Evolutionary conservation across 2,113 vertebrate species (phyloP).

Genomic region (Ammodytes dubius): DNA sequence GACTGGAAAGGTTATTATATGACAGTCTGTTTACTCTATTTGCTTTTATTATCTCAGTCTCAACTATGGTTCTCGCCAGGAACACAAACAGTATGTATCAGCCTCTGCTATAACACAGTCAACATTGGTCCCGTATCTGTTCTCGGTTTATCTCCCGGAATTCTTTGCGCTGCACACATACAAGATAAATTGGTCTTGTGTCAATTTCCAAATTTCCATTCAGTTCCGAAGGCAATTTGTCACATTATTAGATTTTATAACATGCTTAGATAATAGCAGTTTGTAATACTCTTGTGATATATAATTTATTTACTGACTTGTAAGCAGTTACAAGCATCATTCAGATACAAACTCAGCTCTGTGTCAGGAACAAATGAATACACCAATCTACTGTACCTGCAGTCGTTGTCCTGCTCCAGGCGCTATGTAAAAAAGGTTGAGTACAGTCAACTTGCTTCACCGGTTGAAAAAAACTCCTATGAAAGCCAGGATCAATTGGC

Average conservation of each 20-base stretch:
- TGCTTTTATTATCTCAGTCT: neutral
- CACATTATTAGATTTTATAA: neutral
- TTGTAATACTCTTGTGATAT: neutral
- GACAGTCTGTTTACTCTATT: neutral
- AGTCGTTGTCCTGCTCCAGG: constrained; percentile 23
- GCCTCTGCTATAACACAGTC: neutral
- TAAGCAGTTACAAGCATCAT: neutral
- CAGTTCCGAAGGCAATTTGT: neutral
- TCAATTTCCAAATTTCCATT: neutral
- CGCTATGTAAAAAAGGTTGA: constrained; percentile 1
- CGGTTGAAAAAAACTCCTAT: constrained; percentile 2
- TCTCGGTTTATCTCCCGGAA: constrained; percentile 1
- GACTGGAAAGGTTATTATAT: constrained; percentile 13
- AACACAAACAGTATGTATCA: neutral
- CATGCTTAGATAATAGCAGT: constrained; percentile 33
- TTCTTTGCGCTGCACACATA: neutral
- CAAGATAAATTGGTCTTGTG: neutral
- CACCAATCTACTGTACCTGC: constrained; percentile 49
- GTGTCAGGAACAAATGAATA: neutral
- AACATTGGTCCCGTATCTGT: neutral
- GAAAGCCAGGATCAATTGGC: constrained; percentile 16
- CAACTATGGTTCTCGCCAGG: neutral
- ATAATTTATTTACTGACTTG: neutral
- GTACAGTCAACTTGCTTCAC: constrained; percentile 8
- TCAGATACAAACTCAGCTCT: neutral